phyloP scores from a whole-genome alignment of 1,140 invertebrate genomes.

The Littorina saxatilis region DNA sequence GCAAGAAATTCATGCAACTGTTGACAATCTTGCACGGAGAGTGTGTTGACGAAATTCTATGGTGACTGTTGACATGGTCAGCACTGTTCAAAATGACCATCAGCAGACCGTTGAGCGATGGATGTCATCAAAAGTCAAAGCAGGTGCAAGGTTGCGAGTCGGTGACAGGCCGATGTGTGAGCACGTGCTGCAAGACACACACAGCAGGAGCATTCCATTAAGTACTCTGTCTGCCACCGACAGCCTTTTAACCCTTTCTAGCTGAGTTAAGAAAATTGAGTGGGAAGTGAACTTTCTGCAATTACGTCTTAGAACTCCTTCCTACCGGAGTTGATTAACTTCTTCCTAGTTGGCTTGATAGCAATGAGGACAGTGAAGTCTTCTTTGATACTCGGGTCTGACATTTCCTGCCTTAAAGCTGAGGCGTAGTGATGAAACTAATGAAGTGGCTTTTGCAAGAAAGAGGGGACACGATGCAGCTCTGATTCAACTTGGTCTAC shows the following conservation, averaged over 20 bases:
- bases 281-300: neutral
- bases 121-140: slow-evolving; percentile 30
- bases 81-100: too few species aligned
- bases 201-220: neutral
- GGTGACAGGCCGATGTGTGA: neutral
- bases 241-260: neutral
- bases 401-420: too few species aligned
- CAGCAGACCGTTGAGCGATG: too few species aligned
- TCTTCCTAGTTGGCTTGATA: neutral
- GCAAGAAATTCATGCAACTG: too few species aligned
- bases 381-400: too few species aligned
- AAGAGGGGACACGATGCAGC: too few species aligned
- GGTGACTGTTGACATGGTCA: too few species aligned
- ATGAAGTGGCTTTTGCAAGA: too few species aligned
- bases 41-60: too few species aligned
- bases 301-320: neutral
- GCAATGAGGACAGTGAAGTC: neutral
- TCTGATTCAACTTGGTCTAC: too few species aligned
- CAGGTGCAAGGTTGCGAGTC: slow-evolving; percentile 21
- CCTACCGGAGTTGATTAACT: neutral
- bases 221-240: neutral
- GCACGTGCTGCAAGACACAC: slow-evolving; percentile 29
- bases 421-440: too few species aligned
- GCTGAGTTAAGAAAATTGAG: neutral
- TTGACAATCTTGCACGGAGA: too few species aligned